Percentiles rank a stretch among this genome's conserved stretches.
These are phyloP conservation scores for Scaptodrosophila latifasciaeformis DNA, from an alignment of 2,888 invertebrate genomes.

Conservation along the genomic window DNA sequence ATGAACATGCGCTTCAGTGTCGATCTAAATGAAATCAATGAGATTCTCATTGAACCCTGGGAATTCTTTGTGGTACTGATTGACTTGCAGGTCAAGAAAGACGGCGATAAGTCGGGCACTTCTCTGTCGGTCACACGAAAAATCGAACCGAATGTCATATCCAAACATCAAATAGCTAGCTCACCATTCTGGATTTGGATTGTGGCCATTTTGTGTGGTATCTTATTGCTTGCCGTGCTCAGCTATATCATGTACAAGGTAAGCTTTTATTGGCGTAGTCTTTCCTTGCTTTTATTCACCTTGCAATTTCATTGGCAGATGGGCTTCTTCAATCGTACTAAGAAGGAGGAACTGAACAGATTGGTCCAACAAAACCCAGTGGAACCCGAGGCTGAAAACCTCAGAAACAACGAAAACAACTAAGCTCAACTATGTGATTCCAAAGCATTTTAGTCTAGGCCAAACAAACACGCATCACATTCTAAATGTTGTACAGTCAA, in stretches of 20 bases:
- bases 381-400: conserved; percentile 68
- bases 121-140: conserved; percentile 61
- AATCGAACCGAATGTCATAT: conserved; percentile 73
- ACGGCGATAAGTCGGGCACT: conserved; percentile 55
- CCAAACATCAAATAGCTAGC: conserved; percentile 68
- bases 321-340: conserved; percentile 76
- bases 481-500: conserved; percentile 19
- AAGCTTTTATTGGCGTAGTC: neutral
- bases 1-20: conserved; percentile 69
- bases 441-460: too few species aligned
- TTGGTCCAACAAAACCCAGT: conserved; percentile 66
- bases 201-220: conserved; percentile 74
- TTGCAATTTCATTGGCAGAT: too few species aligned
- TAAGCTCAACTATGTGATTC: conserved; percentile 41
- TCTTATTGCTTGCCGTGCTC: conserved; percentile 73
- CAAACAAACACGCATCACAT: conserved; percentile 30
- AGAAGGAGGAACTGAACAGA: conserved; percentile 76
- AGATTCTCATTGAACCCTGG: conserved; percentile 73
- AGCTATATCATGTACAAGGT: conserved; percentile 74
- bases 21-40: conserved; percentile 72
- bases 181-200: conserved; percentile 76
- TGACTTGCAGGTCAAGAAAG: conserved; percentile 62
- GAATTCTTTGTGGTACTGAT: conserved; percentile 73
- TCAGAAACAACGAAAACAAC: conserved; percentile 56
- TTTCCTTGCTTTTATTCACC: neutral